These are phyloP conservation scores for Cyanocitta stelleri DNA, from an alignment of 2,113 vertebrate species.

Conservation along the genomic window DNA sequence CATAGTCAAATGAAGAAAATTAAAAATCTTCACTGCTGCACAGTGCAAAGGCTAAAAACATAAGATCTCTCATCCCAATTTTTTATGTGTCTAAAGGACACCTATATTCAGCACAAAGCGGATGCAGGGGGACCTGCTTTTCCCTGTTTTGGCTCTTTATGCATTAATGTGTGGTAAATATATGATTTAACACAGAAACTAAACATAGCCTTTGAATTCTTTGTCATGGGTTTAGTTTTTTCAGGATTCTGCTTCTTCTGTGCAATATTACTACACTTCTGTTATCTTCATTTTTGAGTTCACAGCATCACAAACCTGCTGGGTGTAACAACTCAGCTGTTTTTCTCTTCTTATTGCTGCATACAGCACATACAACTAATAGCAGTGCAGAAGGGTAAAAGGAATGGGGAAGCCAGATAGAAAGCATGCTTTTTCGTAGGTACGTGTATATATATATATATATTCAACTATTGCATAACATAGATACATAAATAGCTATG, in stretches of 20 bases:
- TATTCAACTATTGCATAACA: not conserved
- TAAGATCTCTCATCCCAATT: not conserved
- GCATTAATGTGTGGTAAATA: not conserved
- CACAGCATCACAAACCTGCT: not conserved
- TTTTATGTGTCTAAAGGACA: slow-evolving; percentile 35
- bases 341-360: not conserved
- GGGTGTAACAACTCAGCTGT: not conserved
- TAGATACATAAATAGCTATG: not conserved
- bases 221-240: not conserved
- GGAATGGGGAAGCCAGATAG: not conserved
- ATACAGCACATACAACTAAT: not conserved
- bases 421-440: not conserved
- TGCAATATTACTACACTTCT: not conserved
- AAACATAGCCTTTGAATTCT: not conserved
- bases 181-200: not conserved
- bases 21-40: not conserved
- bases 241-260: not conserved
- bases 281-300: not conserved
- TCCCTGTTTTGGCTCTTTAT: not conserved
- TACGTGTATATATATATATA: not conserved
- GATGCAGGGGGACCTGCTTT: not conserved
- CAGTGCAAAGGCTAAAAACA: not conserved
- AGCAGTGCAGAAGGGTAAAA: not conserved
- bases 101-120: not conserved
- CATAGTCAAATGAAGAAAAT: slow-evolving; percentile 34